Base-by-base conservation (phyloP, 2,113 vertebrate genomes). In the Cygnus atratus region DNA sequence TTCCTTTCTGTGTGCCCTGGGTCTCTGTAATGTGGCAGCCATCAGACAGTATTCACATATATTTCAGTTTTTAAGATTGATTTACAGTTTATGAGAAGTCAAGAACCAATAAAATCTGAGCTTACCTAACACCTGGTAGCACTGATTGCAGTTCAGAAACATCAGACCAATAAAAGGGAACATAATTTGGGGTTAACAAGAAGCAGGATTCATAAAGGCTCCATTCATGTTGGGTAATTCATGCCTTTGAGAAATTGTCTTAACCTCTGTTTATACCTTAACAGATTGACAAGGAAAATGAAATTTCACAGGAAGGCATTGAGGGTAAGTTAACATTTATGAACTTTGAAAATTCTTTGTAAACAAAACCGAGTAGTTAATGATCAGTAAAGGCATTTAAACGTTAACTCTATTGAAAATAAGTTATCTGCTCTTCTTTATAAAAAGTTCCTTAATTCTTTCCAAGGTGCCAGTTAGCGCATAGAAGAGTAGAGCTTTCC, bases 171-270 rank as follows among this genome's bases (percentile, higher is more conserved):
- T 41, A 72, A 55, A 31, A 87, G 14, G 39, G 48, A 92, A 67
- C 48, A 39, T 57, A 74, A 70, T 84, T 63, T 88, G 57, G 52
- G 62, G 43, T 76, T 77, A 90, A 62, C 54, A 73, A 83, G 75
- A 67, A 78, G 74, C 13, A 79, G 59, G 71, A 83, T 78, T 87
- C 66, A 73, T 80, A 67, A 88, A 52, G 83, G 93, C 52, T 93
- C 68, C 26, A 57, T 66, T 85, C 76, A 9, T 73, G 80, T 39
- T 88, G 92, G 87, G 72, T 94, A 93, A 81, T 41, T 94, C 48
- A 22, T 57, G 43, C 80, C 80, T 87, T 88, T 81, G 76, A 88
- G 43, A 84, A 88, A 75, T 22, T 67, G 28, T 80, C 39, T 73
- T 58, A 61, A 54, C 73, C 74, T 71, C 63, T 88, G 0, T 48